A percentile compares a stretch with the other conserved stretches of the same genome.
Conservation (phyloP, 2,797 vertebrate genomes). For the Carcharodon carcharias region DNA sequence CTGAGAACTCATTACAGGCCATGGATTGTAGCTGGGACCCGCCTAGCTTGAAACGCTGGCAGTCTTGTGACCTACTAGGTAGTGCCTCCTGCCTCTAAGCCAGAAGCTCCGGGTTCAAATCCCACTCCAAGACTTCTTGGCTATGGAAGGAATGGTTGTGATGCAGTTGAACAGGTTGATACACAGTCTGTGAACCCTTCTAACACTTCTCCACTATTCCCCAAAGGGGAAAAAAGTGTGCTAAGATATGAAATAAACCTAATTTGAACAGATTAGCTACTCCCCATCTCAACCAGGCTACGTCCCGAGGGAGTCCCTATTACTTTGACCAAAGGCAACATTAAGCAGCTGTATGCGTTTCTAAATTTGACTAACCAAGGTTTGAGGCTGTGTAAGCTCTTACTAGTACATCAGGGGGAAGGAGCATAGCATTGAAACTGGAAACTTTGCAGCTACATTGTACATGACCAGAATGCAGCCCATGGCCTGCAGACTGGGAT, state of each 20-base stretch:
- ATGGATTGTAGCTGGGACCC: background rate
- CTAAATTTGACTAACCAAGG: background rate
- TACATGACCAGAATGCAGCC: background rate
- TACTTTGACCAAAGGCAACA: background rate
- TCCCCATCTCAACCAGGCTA: background rate
- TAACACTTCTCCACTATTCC: too few relatives aligned
- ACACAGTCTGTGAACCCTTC: too few relatives aligned
- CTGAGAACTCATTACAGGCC: background rate
- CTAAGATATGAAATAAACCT: background rate
- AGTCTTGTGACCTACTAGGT: too few relatives aligned
- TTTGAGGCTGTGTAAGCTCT: background rate
- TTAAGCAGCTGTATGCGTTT: background rate
- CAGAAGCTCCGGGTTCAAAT: too few relatives aligned
- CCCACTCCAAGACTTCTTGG: too few relatives aligned
- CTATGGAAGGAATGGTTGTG: too few relatives aligned
- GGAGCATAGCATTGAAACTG: background rate
- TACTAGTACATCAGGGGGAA: background rate
- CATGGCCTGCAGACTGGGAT: background rate
- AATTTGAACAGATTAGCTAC: background rate
- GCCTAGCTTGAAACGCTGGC: too few relatives aligned
- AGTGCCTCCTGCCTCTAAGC: too few relatives aligned
- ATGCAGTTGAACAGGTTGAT: too few relatives aligned
- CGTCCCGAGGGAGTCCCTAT: background rate
- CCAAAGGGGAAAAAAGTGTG: too few relatives aligned
- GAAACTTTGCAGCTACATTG: background rate